A percentile compares a stretch with the other conserved stretches of the same genome.
Conservation (phyloP, 2,113 vertebrate genomes). For the Mastomys natalensis region DNA sequence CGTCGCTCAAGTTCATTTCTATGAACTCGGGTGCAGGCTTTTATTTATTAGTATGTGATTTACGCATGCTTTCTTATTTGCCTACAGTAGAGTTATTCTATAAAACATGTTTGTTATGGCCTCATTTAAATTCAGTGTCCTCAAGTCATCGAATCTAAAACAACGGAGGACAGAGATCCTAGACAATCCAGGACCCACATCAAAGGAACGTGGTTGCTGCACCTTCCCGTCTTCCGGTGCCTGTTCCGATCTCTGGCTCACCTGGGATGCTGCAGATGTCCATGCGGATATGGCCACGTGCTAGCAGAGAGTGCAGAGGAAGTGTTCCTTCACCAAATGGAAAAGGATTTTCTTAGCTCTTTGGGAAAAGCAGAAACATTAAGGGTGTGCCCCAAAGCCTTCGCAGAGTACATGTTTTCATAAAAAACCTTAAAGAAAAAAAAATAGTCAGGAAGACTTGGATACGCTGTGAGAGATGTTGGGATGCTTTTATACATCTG, state of each 20-base stretch:
- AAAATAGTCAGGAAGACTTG: background rate
- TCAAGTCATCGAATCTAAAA: background rate
- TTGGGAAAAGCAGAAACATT: background rate
- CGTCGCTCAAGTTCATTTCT: background rate
- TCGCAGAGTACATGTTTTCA: background rate
- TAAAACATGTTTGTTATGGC: background rate
- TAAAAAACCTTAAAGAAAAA: background rate
- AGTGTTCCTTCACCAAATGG: background rate
- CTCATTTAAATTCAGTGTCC: slow-evolving; percentile 3
- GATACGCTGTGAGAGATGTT: background rate
- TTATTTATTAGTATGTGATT: background rate
- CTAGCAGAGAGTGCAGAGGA: background rate
- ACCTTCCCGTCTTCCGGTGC: background rate
- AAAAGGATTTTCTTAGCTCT: background rate
- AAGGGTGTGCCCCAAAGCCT: background rate
- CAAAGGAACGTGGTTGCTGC: background rate
- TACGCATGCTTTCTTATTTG: background rate
- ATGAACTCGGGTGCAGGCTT: background rate
- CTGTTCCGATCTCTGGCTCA: background rate
- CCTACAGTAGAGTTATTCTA: background rate
- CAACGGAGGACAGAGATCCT: background rate
- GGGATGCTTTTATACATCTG: background rate
- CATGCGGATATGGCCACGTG: background rate
- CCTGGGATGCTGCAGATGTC: background rate
- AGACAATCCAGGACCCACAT: background rate